Evolutionary conservation across 2,797 vertebrate genomes (phyloP).

Genomic region (Chelmon rostratus): DNA sequence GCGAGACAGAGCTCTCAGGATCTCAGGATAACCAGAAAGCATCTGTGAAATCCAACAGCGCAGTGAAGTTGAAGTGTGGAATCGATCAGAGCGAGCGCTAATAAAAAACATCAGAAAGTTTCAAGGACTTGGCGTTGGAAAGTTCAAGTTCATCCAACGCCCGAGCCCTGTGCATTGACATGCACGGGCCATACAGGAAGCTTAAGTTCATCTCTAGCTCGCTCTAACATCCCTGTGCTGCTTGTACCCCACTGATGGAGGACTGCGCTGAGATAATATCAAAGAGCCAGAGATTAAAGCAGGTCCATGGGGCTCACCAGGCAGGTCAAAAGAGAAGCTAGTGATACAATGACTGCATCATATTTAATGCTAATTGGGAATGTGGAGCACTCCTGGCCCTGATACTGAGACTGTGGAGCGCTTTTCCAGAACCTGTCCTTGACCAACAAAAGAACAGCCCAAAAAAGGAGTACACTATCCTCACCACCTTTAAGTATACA

Average conservation of each 20-base stretch:
- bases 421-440: neutral
- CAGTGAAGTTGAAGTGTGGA: conserved; percentile 37
- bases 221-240: conserved; percentile 9
- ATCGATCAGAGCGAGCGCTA: conserved; percentile 52
- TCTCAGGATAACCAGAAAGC: conserved; percentile 33
- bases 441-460: neutral
- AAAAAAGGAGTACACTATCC: neutral
- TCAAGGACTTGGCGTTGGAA: conserved; percentile 52
- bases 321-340: conserved; percentile 39
- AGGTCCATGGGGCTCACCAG: conserved; percentile 33
- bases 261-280: conserved; percentile 44
- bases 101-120: conserved; percentile 48
- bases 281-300: conserved; percentile 52
- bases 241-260: conserved; percentile 41
- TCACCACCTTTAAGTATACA: neutral
- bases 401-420: neutral
- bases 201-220: conserved; percentile 40
- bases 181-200: conserved; percentile 23
- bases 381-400: neutral
- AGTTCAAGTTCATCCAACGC: conserved; percentile 53
- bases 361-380: conserved; percentile 35
- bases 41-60: conserved; percentile 49
- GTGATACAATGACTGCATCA: conserved; percentile 16
- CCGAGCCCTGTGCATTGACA: conserved; percentile 12
- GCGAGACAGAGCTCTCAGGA: neutral